phyloP scores from a whole-genome alignment of 2,113 vertebrate species.

The Antechinus flavipes region DNA sequence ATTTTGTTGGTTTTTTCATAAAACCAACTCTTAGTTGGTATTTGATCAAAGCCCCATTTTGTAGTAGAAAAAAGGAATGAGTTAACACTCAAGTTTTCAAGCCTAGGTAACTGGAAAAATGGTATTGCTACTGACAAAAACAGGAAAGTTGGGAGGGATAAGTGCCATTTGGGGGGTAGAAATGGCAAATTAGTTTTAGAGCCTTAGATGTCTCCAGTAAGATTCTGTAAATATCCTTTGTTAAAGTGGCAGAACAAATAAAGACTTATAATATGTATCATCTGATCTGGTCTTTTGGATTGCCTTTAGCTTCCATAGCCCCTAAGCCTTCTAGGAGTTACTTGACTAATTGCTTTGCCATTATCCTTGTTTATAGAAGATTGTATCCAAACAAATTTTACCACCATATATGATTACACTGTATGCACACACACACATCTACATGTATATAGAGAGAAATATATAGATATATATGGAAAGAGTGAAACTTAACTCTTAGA shows the following conservation, averaged over 20 bases:
- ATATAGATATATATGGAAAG: neutral
- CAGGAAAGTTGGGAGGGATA: neutral
- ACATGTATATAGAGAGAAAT: too few relatives aligned
- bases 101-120: neutral
- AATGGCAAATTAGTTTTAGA: slow-evolving; percentile 29
- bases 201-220: neutral
- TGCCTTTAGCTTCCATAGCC: neutral
- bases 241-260: neutral
- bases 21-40: too few relatives aligned
- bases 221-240: slow-evolving; percentile 37
- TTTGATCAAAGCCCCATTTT: too few relatives aligned
- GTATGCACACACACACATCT: too few relatives aligned
- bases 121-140: neutral
- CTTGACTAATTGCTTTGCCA: neutral
- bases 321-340: slow-evolving; percentile 8
- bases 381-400: slow-evolving; percentile 18
- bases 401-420: neutral
- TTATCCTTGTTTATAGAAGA: neutral
- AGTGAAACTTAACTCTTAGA: neutral
- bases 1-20: too few relatives aligned
- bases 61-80: neutral
- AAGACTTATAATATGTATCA: neutral
- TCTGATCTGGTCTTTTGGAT: neutral
- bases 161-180: neutral
- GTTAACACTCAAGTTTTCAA: neutral